Conservation (phyloP, 2,797 vertebrate species). For the Poecilia velifera region DNA sequence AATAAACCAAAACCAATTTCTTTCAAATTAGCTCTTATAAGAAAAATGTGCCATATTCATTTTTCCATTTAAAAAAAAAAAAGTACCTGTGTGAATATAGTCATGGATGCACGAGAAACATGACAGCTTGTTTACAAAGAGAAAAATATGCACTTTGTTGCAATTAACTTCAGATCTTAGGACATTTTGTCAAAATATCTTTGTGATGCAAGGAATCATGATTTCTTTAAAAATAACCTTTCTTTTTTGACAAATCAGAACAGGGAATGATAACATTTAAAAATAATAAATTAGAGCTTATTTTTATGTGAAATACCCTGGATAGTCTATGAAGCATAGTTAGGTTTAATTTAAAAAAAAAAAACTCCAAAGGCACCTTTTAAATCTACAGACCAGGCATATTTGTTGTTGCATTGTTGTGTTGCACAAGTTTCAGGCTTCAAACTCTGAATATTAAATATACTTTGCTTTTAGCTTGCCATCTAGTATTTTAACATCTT, state of each 20-base stretch:
- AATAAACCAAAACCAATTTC: neutral
- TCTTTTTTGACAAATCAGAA: neutral
- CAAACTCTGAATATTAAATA: neutral
- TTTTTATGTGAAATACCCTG: neutral
- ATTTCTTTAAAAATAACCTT: neutral
- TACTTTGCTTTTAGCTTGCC: slow-evolving; percentile 1
- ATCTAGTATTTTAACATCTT: neutral
- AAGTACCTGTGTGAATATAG: neutral
- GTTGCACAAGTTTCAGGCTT: slow-evolving; percentile 32
- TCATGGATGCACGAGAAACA: neutral
- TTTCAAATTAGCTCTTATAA: neutral
- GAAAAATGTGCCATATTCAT: neutral
- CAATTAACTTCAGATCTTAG: neutral
- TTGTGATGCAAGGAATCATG: neutral
- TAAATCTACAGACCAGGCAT: neutral
- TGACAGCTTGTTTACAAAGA: neutral
- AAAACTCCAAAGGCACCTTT: slow-evolving; percentile 1
- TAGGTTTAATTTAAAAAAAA: neutral
- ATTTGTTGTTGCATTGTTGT: slow-evolving; percentile 36
- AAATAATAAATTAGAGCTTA: neutral
- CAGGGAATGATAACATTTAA: neutral
- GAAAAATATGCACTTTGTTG: neutral
- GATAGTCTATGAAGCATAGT: neutral
- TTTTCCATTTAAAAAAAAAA: neutral
- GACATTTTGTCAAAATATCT: neutral